Conservation (phyloP, 2,888 invertebrate genomes). For the Pinctada fucata region DNA sequence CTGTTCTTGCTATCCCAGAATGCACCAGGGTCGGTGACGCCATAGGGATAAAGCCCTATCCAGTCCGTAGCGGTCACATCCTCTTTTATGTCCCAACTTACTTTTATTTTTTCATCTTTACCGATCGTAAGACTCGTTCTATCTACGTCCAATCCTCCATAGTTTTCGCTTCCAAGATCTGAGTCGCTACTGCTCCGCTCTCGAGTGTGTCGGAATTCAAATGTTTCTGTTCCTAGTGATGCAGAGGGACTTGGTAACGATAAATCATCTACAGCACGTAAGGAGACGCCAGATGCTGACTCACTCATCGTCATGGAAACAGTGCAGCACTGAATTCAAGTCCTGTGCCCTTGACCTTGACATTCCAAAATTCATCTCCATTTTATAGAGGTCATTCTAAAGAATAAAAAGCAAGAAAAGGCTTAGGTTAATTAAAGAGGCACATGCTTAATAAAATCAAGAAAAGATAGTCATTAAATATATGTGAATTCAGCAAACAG, state of each 20-base stretch:
- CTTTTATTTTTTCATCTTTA: constrained; percentile 63
- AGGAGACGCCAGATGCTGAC: constrained; percentile 37
- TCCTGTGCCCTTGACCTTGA: no score
- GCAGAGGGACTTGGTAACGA: constrained; percentile 63
- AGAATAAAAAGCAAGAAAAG: no score
- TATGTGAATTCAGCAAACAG: no score
- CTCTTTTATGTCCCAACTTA: constrained; percentile 76
- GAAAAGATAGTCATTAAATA: no score
- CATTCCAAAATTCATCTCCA: no score
- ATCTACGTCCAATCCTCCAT: constrained; percentile 68
- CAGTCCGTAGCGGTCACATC: constrained; percentile 76
- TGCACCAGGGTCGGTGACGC: constrained; percentile 70
- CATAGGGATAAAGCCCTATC: constrained; percentile 77
- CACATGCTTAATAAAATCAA: no score
- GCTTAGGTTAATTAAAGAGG: no score
- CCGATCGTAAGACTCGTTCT: constrained; percentile 69
- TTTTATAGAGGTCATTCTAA: no score
- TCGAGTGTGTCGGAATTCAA: constrained; percentile 52
- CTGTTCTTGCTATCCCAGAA: constrained; percentile 76
- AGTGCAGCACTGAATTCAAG: no score
- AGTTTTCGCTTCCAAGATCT: constrained; percentile 57
- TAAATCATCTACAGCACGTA: constrained; percentile 64
- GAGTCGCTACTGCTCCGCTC: constrained; percentile 73
- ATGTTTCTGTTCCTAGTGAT: constrained; percentile 48
- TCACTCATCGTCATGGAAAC: constrained; percentile 16